phyloP scores from a whole-genome alignment of 2,888 invertebrate species.

The Aradus depressus region DNA sequence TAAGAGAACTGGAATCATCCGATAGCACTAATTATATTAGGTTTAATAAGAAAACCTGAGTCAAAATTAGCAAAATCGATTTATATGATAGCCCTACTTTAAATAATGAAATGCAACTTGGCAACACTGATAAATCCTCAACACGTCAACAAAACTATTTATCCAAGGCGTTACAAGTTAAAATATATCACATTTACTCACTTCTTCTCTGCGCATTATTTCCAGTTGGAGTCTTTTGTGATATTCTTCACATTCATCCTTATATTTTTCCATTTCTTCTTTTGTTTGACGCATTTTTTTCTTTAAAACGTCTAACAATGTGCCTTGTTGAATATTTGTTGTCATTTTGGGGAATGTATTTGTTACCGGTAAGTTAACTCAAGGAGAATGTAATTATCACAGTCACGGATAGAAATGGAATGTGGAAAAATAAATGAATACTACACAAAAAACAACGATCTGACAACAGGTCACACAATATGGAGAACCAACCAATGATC shows the following conservation, averaged over 20 bases:
- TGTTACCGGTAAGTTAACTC: neutral
- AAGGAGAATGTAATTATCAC: slow-evolving; percentile 4
- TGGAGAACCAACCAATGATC: slow-evolving; percentile 28
- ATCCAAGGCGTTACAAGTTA: too few relatives aligned
- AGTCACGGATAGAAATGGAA: neutral
- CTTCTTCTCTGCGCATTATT: slow-evolving; percentile 95
- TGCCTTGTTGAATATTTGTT: slow-evolving; percentile 82
- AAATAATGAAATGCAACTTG: too few relatives aligned
- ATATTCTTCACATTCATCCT: slow-evolving; percentile 93
- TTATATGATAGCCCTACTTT: too few relatives aligned
- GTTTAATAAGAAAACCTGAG: too few relatives aligned
- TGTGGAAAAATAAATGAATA: neutral
- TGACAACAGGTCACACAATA: slow-evolving; percentile 25
- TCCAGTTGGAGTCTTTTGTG: slow-evolving; percentile 91
- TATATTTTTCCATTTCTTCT: slow-evolving; percentile 97
- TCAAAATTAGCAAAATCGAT: too few relatives aligned
- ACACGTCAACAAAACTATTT: too few relatives aligned
- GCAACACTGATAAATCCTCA: too few relatives aligned
- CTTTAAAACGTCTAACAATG: slow-evolving; percentile 92
- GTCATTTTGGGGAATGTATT: slow-evolving; percentile 61
- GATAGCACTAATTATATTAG: too few relatives aligned
- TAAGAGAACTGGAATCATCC: too few relatives aligned
- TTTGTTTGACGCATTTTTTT: slow-evolving; percentile 99
- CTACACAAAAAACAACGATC: slow-evolving; percentile 10
- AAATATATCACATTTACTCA: too few relatives aligned